These are phyloP conservation scores for Platysternon megacephalum DNA, from an alignment of 2,113 vertebrate species.

Conservation along the genomic window DNA sequence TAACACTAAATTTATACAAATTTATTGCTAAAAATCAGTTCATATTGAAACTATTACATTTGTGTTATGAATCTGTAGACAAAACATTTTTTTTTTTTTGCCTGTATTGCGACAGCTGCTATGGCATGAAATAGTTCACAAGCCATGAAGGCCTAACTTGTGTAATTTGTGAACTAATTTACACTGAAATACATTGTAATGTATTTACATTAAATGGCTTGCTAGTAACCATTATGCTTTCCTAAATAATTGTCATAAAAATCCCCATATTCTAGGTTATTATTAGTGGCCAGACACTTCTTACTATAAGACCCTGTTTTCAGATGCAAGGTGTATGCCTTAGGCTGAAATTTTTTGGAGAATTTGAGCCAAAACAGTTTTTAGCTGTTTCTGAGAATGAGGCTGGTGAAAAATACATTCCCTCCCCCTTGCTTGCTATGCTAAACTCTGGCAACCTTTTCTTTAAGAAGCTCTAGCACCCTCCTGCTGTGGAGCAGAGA, in stretches of 20 bases:
- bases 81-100: neutral
- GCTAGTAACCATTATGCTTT: neutral
- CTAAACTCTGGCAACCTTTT: neutral
- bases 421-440: neutral
- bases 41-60: neutral
- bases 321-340: neutral
- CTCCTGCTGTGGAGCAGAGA: neutral
- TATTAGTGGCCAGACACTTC: neutral
- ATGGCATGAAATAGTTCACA: neutral
- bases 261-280: neutral
- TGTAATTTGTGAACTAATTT: neutral
- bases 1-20: neutral
- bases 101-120: neutral
- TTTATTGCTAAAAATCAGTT: neutral
- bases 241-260: neutral
- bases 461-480: neutral
- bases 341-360: neutral
- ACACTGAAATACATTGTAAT: neutral
- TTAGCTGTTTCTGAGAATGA: neutral
- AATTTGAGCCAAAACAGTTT: neutral
- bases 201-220: neutral
- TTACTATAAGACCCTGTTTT: neutral
- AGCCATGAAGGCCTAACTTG: too few relatives aligned
- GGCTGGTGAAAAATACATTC: neutral
- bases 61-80: neutral